Evolutionary conservation across 2,888 invertebrate species (phyloP).

Genomic region (Julus scanicus): DNA sequence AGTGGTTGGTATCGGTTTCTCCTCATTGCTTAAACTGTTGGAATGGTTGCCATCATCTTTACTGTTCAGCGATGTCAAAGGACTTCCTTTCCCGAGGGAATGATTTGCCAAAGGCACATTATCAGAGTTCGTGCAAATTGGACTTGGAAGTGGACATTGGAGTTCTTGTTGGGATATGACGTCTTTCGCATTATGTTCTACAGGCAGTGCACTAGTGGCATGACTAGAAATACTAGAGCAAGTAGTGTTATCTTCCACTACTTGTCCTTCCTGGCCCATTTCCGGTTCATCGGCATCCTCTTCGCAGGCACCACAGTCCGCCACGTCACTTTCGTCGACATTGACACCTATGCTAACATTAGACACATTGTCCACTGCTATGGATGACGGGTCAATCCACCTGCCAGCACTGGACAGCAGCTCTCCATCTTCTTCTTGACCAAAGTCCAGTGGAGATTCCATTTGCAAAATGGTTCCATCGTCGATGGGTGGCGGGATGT

Average conservation of each 20-base stretch:
- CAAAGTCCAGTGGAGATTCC: constrained; percentile 41
- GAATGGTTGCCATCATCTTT: constrained; percentile 6
- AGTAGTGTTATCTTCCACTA: background rate
- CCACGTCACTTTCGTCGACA: constrained; percentile 51
- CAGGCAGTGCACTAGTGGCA: background rate
- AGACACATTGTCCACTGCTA: constrained; percentile 48
- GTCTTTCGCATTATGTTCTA: background rate
- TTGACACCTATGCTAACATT: constrained; percentile 43
- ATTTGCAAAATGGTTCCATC: constrained; percentile 9
- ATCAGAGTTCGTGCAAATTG: constrained; percentile 17
- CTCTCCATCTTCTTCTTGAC: constrained; percentile 12
- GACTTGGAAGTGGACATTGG: background rate
- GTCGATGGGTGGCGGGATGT: constrained; percentile 28
- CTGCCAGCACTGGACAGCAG: background rate
- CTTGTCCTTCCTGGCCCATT: background rate
- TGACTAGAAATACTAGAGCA: background rate
- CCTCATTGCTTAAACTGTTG: background rate
- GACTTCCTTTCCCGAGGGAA: background rate
- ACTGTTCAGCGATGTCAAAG: background rate
- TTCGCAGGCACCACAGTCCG: constrained; percentile 24
- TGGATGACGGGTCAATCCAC: constrained; percentile 43
- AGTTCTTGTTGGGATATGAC: constrained; percentile 37
- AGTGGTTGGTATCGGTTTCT: background rate
- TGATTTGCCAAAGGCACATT: constrained; percentile 12
- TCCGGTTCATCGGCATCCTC: constrained; percentile 46